Conservation (phyloP, 2,888 invertebrate species). For the Aphrophora alni region DNA sequence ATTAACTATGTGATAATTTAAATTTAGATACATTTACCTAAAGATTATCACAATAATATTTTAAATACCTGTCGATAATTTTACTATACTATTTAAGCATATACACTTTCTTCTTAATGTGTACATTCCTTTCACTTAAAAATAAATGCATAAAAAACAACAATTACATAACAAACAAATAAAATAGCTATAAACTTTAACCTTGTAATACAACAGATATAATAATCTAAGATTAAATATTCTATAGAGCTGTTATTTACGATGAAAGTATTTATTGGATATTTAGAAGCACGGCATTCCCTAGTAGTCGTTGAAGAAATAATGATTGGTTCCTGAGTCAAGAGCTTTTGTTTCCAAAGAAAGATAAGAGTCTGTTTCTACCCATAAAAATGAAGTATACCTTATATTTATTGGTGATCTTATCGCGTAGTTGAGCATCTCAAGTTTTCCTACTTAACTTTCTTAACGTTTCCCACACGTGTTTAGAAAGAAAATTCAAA, state of each 20-base stretch:
- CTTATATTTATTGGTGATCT: slow-evolving; percentile 2
- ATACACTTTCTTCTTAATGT: too few species aligned
- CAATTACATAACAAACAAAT: too few species aligned
- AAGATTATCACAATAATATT: too few species aligned
- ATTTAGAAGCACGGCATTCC: not conserved
- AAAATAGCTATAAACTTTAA: not conserved
- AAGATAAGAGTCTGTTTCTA: not conserved
- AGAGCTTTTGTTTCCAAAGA: slow-evolving; percentile 2
- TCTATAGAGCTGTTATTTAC: not conserved
- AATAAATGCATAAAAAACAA: too few species aligned
- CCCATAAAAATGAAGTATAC: slow-evolving; percentile 1
- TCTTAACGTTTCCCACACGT: not conserved
- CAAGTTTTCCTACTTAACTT: slow-evolving; percentile 2
- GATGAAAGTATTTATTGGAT: not conserved
- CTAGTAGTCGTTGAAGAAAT: not conserved
- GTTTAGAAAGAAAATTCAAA: not conserved
- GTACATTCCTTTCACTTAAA: too few species aligned
- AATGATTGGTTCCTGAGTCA: not conserved
- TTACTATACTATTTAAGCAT: too few species aligned
- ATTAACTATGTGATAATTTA: too few species aligned
- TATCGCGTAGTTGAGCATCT: not conserved
- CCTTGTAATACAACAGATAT: not conserved
- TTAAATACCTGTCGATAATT: too few species aligned
- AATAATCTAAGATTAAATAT: not conserved
- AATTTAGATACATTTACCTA: too few species aligned